Evolutionary conservation across 2,888 invertebrate genomes (phyloP).

Genomic region (Xylophagus ater): DNA sequence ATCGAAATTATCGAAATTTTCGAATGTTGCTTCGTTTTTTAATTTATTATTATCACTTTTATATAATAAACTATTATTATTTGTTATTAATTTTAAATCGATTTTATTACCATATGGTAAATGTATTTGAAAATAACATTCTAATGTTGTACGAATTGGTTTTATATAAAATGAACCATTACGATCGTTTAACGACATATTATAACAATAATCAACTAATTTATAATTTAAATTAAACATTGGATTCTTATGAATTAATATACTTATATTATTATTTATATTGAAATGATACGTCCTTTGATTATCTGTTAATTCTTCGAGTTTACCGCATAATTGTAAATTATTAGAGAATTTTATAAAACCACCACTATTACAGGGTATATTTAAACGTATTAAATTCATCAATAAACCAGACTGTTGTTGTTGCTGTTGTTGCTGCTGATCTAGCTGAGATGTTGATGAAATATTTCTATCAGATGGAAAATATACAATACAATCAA

Average conservation of each 20-base stretch:
- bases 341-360: constrained; percentile 47
- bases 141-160: constrained; percentile 44
- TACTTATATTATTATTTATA: constrained; percentile 39
- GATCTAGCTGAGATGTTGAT: constrained; percentile 3
- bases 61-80: constrained; percentile 17
- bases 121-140: constrained; percentile 58
- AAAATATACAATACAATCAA: constrained; percentile 30
- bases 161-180: constrained; percentile 57
- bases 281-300: constrained; percentile 52
- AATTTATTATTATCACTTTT: constrained; percentile 11
- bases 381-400: constrained; percentile 55
- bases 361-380: constrained; percentile 52
- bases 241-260: constrained; percentile 51
- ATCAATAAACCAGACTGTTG: constrained; percentile 46
- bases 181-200: constrained; percentile 50
- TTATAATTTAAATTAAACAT: constrained; percentile 56
- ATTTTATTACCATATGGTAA: constrained; percentile 60
- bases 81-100: constrained; percentile 43
- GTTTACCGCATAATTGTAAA: constrained; percentile 51
- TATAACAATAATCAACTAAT: constrained; percentile 60
- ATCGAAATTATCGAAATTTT: constrained; percentile 25
- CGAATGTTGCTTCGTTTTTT: constrained; percentile 18
- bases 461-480: constrained; percentile 20
- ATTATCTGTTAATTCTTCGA: constrained; percentile 51
- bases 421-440: constrained; percentile 16